These are phyloP conservation scores for Ciconia nigra DNA, from an alignment of 2,797 vertebrate genomes.

Conservation along the genomic window DNA sequence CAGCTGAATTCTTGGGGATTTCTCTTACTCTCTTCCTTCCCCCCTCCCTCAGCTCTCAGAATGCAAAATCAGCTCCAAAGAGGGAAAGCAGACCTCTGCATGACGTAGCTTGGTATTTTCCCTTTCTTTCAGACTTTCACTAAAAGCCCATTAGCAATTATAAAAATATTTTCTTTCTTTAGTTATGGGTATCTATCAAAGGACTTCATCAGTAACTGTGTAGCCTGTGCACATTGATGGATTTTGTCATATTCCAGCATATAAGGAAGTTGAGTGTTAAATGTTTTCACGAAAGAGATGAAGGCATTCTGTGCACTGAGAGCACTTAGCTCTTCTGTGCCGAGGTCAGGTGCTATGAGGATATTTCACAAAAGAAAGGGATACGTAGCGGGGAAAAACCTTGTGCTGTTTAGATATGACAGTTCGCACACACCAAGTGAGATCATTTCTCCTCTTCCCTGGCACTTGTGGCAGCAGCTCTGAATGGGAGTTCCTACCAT, in stretches of 20 bases:
- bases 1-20: neutral
- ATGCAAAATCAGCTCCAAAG: neutral
- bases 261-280: neutral
- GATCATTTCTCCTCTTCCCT: neutral
- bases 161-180: neutral
- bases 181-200: neutral
- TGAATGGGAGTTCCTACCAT: neutral
- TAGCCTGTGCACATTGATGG: neutral
- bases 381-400: neutral
- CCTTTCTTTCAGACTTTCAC: neutral
- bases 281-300: neutral
- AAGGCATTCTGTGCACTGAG: neutral
- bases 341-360: neutral
- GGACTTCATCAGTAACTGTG: neutral
- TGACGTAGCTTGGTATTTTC: neutral
- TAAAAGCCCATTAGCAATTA: neutral
- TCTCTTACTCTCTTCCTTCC: neutral
- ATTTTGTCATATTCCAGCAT: neutral
- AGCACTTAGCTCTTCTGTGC: neutral
- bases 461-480: neutral
- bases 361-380: neutral
- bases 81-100: neutral
- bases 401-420: neutral
- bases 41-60: neutral
- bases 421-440: neutral